Base-by-base conservation (phyloP, 2,888 invertebrate species). In the Penaeus monodon region DNA sequence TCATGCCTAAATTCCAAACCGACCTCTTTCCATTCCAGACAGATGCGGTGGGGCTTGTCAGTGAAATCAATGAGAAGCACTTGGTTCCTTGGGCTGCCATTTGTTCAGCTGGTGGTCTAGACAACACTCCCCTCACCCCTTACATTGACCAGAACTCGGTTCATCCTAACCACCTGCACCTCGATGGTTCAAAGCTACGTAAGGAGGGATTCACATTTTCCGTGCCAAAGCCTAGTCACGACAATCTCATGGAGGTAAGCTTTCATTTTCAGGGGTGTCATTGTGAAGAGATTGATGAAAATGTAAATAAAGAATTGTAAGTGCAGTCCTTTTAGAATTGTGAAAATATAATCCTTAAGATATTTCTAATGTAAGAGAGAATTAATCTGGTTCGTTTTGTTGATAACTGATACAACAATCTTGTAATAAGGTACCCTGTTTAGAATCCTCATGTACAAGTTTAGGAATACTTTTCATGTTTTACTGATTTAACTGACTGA, bases 61-160 rank as follows among this genome's bases (percentile, higher is more conserved):
- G 97, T 91, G 97, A 98, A 91, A 97, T 97, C 0, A 98, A 98
- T 92, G 98, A 98, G 93, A 97, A 97, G 92, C 98, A 98, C 92
- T 94, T 98, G 93, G 95, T 94, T 0, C 97, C 97, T 29, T 98
- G 98, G 98, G 97, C 97, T 0, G 96, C 96, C 91, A 95, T 96
- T 57, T 98, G 98, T 92, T 94, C 95, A 90, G 93, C 93, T 90
- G 95, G 96, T 92, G 93, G 94, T 76, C 95, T 98, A 57, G 93
- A 94, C 90, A 97, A 97, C 93, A 96, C 97, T 33, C 98, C 98
- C 1, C 93, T 98, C 1, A 96, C 97, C 89, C 98, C 98, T 0
- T 96, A 96, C 92, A 95, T 98, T 92, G 96, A 96, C 91, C 94
- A 95, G 90, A 97, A 98, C 92, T 93, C 96, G 91, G 94, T 98